Percentiles rank a stretch among this genome's conserved stretches.
Conservation (phyloP, 2,113 vertebrate species). For the Muntiacus muntjak region DNA sequence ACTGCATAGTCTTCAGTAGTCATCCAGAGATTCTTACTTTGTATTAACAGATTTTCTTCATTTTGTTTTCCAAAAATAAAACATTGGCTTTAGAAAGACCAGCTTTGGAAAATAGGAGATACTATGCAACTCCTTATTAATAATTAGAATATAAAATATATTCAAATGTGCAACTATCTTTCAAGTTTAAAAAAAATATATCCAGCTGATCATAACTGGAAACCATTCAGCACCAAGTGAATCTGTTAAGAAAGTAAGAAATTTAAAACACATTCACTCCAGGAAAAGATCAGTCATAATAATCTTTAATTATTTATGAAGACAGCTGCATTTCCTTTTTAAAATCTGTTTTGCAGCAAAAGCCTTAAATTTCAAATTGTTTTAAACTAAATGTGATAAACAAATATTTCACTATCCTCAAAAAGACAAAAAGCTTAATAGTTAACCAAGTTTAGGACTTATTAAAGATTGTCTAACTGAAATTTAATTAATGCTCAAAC, state of each 20-base stretch:
- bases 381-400: slow-evolving; percentile 21
- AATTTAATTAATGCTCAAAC: background rate
- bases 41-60: background rate
- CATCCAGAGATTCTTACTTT: background rate
- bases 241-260: slow-evolving; percentile 29
- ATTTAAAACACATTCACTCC: slow-evolving; percentile 16
- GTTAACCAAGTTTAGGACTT: background rate
- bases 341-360: slow-evolving; percentile 18
- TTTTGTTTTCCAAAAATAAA: background rate
- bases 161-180: background rate
- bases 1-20: background rate
- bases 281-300: slow-evolving; percentile 33
- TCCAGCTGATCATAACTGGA: background rate
- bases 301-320: slow-evolving; percentile 49
- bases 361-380: slow-evolving; percentile 41
- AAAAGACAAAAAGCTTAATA: slow-evolving; percentile 31
- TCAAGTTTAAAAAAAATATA: slow-evolving; percentile 22
- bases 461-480: background rate
- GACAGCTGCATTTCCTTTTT: slow-evolving; percentile 49
- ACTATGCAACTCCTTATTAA: background rate
- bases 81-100: background rate
- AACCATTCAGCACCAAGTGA: slow-evolving; percentile 14
- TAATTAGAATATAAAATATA: background rate
- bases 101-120: background rate
- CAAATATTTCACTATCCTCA: slow-evolving; percentile 39